A percentile compares a stretch with the other conserved stretches of the same genome.
phyloP scores from a whole-genome alignment of 2,888 invertebrate genomes.

The Mythimna ferrago region DNA sequence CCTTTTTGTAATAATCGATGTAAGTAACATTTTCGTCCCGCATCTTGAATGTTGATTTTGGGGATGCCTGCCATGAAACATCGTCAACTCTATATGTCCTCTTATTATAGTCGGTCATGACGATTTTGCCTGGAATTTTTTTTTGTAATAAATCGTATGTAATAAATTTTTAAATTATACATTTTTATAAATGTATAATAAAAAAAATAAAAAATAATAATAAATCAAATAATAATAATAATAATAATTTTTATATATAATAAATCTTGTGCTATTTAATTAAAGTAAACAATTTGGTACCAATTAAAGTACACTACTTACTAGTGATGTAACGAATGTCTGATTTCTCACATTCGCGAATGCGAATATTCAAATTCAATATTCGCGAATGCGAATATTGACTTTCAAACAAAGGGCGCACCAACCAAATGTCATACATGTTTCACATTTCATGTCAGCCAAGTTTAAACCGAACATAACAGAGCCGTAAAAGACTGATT shows the following conservation, averaged over 20 bases:
- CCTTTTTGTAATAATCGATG: constrained; percentile 92
- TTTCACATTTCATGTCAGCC: too few species aligned
- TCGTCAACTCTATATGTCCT: constrained; percentile 94
- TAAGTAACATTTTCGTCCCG: constrained; percentile 91
- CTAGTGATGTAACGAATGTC: too few species aligned
- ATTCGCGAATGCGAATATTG: too few species aligned
- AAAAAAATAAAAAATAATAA: too few species aligned
- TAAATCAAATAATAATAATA: too few species aligned
- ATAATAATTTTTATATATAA: too few species aligned
- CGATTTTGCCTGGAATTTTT: constrained; percentile 86
- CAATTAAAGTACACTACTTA: background rate
- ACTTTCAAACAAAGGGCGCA: too few species aligned
- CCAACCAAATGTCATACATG: too few species aligned
- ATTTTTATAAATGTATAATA: background rate
- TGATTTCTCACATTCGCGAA: too few species aligned
- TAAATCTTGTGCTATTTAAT: background rate
- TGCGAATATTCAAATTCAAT: too few species aligned
- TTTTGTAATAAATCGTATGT: background rate
- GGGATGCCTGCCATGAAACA: constrained; percentile 92
- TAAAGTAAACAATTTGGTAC: background rate
- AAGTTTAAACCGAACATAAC: too few species aligned
- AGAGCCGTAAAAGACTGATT: too few species aligned
- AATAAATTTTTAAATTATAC: background rate
- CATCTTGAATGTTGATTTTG: constrained; percentile 91
- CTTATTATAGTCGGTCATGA: constrained; percentile 95